Conservation (phyloP, 2,888 invertebrate species). For the Aspidapion aeneum region DNA sequence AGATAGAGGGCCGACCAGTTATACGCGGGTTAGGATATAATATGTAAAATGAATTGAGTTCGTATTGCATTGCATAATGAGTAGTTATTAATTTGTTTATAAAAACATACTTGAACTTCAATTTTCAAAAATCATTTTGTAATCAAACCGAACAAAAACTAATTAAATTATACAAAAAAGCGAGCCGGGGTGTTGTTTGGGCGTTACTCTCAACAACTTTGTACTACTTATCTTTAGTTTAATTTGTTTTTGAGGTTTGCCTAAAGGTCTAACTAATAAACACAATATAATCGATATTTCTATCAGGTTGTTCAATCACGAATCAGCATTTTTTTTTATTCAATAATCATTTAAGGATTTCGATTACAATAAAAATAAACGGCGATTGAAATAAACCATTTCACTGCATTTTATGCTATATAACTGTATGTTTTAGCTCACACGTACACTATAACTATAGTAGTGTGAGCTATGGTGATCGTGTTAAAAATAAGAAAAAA, state of each 20-base stretch:
- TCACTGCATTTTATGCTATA: too few relatives aligned
- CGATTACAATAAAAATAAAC: background rate
- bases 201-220: background rate
- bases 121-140: background rate
- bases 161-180: background rate
- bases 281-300: background rate
- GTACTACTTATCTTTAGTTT: background rate
- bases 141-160: background rate
- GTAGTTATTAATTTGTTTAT: too few relatives aligned
- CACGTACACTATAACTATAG: too few relatives aligned
- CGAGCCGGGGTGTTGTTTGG: background rate
- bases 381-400: too few relatives aligned
- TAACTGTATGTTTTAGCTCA: too few relatives aligned
- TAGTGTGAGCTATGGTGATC: too few relatives aligned
- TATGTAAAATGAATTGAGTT: too few relatives aligned
- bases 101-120: background rate
- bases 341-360: background rate
- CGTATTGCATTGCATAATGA: too few relatives aligned
- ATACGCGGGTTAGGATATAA: too few relatives aligned
- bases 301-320: background rate
- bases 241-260: background rate
- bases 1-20: too few relatives aligned
- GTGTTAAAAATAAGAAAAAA: too few relatives aligned
- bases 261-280: background rate
- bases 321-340: background rate